A percentile compares a stretch with the other conserved stretches of the same genome.
Evolutionary conservation across 2,888 invertebrate species (phyloP).

Genomic region (Troglohyphantes excavatus): DNA sequence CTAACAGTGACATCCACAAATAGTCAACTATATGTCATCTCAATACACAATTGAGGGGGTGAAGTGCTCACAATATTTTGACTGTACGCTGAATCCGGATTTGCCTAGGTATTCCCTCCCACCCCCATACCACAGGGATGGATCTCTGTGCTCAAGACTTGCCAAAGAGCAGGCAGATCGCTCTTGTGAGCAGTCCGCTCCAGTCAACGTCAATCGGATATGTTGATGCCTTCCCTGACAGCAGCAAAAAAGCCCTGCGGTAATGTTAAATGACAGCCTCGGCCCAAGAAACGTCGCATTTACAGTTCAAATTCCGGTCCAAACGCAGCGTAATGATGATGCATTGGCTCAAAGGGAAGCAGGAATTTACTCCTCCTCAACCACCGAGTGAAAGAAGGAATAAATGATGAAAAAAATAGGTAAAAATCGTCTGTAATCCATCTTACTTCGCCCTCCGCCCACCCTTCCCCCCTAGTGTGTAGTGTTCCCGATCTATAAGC

Average conservation of each 20-base stretch:
- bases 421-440: constrained; percentile 72
- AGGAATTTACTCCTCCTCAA: constrained; percentile 71
- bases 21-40: too few relatives aligned
- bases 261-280: constrained; percentile 77
- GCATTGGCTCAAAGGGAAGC: constrained; percentile 77
- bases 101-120: neutral
- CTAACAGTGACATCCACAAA: too few relatives aligned
- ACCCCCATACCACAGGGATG: neutral
- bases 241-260: constrained; percentile 62
- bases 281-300: constrained; percentile 76
- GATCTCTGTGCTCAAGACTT: neutral
- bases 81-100: too few relatives aligned
- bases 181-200: constrained; percentile 27
- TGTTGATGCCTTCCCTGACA: constrained; percentile 67
- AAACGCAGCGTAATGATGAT: constrained; percentile 77
- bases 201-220: constrained; percentile 75
- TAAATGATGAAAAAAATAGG: constrained; percentile 42
- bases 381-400: constrained; percentile 33
- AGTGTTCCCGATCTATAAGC: constrained; percentile 74
- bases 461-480: constrained; percentile 43
- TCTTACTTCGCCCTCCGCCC: constrained; percentile 63
- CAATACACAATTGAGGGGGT: neutral
- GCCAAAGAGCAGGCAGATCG: neutral
- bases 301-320: constrained; percentile 79
- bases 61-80: neutral